phyloP scores from a whole-genome alignment of 2,797 vertebrate genomes.

The Octomys mimax region DNA sequence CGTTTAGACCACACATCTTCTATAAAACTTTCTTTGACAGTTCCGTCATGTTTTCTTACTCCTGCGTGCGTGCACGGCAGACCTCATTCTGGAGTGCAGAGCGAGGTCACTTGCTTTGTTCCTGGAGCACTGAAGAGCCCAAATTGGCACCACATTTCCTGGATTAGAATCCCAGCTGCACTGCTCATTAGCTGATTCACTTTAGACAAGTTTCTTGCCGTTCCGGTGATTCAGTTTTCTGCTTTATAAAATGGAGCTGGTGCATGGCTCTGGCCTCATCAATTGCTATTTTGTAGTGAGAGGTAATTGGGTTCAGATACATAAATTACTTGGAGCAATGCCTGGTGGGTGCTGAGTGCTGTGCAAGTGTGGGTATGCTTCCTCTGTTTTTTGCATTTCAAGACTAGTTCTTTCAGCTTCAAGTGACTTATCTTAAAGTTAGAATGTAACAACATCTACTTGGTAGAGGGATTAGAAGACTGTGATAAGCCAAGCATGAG shows the following conservation, averaged over 20 bases:
- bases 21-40: background rate
- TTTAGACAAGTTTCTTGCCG: background rate
- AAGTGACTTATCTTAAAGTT: slow-evolving; percentile 27
- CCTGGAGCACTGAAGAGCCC: background rate
- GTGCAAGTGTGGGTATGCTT: background rate
- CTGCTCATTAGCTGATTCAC: background rate
- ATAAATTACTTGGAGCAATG: slow-evolving; percentile 20
- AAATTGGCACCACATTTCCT: background rate
- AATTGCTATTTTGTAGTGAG: slow-evolving; percentile 13
- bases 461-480: background rate
- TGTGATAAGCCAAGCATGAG: background rate
- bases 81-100: background rate
- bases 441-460: background rate
- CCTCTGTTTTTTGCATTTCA: background rate
- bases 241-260: background rate
- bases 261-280: background rate
- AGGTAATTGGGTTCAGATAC: slow-evolving; percentile 28
- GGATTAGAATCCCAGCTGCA: background rate
- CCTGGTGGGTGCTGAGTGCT: background rate
- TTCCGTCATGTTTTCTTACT: background rate
- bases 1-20: background rate
- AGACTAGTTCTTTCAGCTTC: slow-evolving; percentile 6
- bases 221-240: background rate
- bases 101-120: background rate
- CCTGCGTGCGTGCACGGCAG: background rate